Base-by-base conservation (phyloP, 2,797 vertebrate species). In the Carcharodon carcharias region DNA sequence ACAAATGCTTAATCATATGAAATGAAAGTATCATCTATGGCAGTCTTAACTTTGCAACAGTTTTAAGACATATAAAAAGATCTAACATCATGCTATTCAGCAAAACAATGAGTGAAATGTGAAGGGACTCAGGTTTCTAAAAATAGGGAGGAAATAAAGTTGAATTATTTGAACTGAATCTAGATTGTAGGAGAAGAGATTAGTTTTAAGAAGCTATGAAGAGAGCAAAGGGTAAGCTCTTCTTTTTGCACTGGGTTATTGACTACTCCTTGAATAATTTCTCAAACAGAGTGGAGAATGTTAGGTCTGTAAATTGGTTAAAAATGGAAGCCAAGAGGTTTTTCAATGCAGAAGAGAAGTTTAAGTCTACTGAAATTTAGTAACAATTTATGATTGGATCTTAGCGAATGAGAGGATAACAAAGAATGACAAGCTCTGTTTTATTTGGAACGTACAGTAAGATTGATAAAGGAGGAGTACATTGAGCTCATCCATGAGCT, bases 111-210 rank as follows among this genome's bases (percentile, higher is more conserved):
- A 40, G 35, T 40, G 58, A 65, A 92, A 92, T 63, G 7, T 8
- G 61, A 40, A 40, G 6, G 61, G n/a, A 45, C 61, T 14, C 87
- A n/a, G 31, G 31, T n/a, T n/a, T 63, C n/a, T 23, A 65, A 93
- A 67, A 93, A 63, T 92, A 93, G n/a, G 9, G n/a, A 67, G 63
- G 21, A 67, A 40, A 45, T 67, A 45, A 93, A 93, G 63, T 67
- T 67, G 91, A 67, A 93, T 45, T 31, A 61, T 91, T 91, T 26
- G 91, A 93, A 26, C n/a, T 26, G 82, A 93, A 93, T 67, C 91
- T 93, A 18, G 35, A 45, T 45, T n/a, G 61, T 45, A 26, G 77
- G 77, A 40, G 82, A 50, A 85, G 82, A 85, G 6, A 40, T 93
- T 45, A 61, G 16, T 21, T 67, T 65, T 65, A 93, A 65, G 89